Percentiles rank a stretch among this genome's conserved stretches.
These are phyloP conservation scores for Pseudolaguvia tuberculata DNA, from an alignment of 2,113 vertebrate genomes.

Conservation along the genomic window DNA sequence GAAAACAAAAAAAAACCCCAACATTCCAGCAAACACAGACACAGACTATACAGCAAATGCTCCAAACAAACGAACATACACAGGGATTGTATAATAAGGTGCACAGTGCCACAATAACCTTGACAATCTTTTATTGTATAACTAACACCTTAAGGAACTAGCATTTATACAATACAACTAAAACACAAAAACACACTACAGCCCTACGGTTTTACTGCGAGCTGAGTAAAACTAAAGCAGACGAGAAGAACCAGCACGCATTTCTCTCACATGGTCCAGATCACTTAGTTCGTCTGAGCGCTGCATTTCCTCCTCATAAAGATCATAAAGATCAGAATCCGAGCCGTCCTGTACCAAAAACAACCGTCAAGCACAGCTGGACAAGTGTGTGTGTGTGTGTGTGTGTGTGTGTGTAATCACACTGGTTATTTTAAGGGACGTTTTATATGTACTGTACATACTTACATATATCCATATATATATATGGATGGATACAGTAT, in stretches of 20 bases:
- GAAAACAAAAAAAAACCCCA: background rate
- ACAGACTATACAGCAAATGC: background rate
- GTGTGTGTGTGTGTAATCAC: no score
- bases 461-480: background rate
- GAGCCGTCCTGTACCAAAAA: conserved; percentile 63
- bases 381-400: background rate
- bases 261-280: conserved; percentile 60
- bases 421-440: no score
- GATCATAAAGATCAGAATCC: conserved; percentile 55
- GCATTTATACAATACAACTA: background rate
- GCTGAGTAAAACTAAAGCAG: conserved; percentile 25
- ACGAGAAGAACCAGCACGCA: conserved; percentile 10
- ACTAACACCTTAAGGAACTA: background rate
- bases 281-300: conserved; percentile 56
- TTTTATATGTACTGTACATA: no score
- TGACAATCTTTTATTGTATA: background rate
- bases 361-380: conserved; percentile 41
- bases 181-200: conserved; percentile 19
- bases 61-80: conserved; percentile 5
- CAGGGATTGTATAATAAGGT: background rate
- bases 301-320: conserved; percentile 57
- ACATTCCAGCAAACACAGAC: background rate
- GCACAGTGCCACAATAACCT: background rate
- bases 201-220: conserved; percentile 26
- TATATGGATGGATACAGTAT: no score